Evolutionary conservation across 2,888 invertebrate genomes (phyloP), one percentile per base, ranked within the genome.

Genomic region (Eristalis tenax): DNA sequence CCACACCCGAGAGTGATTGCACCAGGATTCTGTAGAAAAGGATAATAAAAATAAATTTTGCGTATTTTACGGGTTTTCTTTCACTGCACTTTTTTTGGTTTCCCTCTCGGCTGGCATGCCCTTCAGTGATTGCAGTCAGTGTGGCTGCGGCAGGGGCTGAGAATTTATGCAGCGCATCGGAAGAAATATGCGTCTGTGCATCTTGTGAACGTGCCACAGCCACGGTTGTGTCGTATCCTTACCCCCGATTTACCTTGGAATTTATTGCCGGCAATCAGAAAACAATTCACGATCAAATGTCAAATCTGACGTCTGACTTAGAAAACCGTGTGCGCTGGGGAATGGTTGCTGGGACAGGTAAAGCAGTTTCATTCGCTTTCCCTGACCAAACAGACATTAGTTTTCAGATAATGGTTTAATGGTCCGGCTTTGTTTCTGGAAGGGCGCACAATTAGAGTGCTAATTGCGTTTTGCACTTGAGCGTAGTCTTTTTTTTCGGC

Each of bases 11-110:
- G 32, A 64, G 70, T 78, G 56, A 64, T 78, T 64, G 64, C 28
- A 64, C 22, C 5, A 63, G 64, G 70, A 77, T 69, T 77, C 64
- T 59, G 59, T 10, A 1, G 63, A 28, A 32, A 69, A 75, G 74
- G 83, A 83, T 78, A 83, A 86, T 86, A 86, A 79, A 86, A 83
- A 86, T 83, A 79, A 83, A 86, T 86, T 86, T 79, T 79, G 83
- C 83, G 83, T 83, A 74, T 83, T 83, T 86, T 83, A 86, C 35
- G 78, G 70, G 43, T 69, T 56, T 81, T 71, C 56, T 70, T 73
- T 65, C 40, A 26, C 61, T 68, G 32, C 32, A 8, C 38, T 8
- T 32, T 32, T 50, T 26, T 23, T 32, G 28, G 38, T 63, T 57
- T 73, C 38, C 13, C 38, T 28, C 43, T 32, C 1, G 11, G n/a